Conservation (phyloP, 2,113 vertebrate species). For the Channa argus region DNA sequence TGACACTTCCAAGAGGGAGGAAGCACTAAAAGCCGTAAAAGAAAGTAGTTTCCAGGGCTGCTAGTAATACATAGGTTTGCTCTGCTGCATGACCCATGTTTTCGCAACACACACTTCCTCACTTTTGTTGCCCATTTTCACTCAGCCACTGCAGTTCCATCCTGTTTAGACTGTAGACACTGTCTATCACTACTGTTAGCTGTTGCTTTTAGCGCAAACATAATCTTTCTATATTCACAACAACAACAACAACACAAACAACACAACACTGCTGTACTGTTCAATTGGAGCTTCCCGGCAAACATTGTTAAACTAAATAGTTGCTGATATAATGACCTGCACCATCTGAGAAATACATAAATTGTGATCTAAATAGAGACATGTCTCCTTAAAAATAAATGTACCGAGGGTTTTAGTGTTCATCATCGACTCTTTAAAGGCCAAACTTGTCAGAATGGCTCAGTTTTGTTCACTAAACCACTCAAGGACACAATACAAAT, state of each 20-base stretch:
- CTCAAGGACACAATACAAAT: too few relatives aligned
- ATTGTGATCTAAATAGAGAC: background rate
- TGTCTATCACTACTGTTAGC: constrained; percentile 10
- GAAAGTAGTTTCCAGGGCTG: constrained; percentile 7
- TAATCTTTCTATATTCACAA: background rate
- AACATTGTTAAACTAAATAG: background rate
- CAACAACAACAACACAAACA: too few relatives aligned
- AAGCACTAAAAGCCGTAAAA: constrained; percentile 9
- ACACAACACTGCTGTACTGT: background rate
- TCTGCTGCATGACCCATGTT: constrained; percentile 48
- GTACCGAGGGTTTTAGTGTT: background rate
- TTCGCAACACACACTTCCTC: constrained; percentile 17
- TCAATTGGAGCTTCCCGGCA: constrained; percentile 10
- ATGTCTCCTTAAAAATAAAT: background rate
- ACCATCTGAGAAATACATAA: constrained; percentile 10
- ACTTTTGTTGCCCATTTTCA: constrained; percentile 40
- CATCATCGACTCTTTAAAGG: background rate
- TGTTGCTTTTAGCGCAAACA: background rate
- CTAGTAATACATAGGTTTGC: constrained; percentile 32
- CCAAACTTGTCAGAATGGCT: background rate
- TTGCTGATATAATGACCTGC: constrained; percentile 15
- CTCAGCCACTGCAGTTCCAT: constrained; percentile 23
- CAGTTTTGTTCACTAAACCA: background rate
- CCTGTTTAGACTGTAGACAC: background rate
- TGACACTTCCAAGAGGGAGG: constrained; percentile 30